phyloP scores from a whole-genome alignment of 2,888 invertebrate genomes.

The Blera fallax region DNA sequence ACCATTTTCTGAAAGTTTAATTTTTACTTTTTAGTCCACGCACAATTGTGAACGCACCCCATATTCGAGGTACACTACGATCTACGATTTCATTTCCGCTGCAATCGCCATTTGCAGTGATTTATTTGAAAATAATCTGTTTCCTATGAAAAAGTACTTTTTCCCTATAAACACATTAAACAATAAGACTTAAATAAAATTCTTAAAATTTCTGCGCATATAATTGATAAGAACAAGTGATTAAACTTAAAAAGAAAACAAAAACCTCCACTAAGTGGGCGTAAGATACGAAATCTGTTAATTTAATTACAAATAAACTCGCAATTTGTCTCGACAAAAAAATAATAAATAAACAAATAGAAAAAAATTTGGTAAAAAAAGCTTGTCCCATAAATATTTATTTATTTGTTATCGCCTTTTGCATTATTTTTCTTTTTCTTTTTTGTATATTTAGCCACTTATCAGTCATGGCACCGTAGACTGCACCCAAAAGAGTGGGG shows the following conservation, averaged over 20 bases:
- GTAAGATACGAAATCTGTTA: not conserved
- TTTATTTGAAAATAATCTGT: not conserved
- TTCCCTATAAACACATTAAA: too few species aligned
- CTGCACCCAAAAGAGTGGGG: not conserved
- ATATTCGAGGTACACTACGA: not conserved
- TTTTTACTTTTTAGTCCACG: not conserved
- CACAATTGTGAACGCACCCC: not conserved
- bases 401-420: constrained; percentile 9
- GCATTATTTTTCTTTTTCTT: not conserved
- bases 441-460: not conserved
- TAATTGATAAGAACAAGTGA: not conserved
- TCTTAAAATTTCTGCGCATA: not conserved
- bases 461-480: constrained; percentile 18
- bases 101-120: not conserved
- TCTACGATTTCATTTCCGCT: not conserved
- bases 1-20: too few species aligned
- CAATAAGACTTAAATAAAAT: not conserved
- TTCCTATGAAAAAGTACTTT: not conserved
- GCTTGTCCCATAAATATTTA: not conserved
- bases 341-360: constrained; percentile 1
- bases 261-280: not conserved
- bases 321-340: not conserved
- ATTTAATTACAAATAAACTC: not conserved
- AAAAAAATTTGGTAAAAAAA: not conserved
- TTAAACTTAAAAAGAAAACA: not conserved